These are phyloP conservation scores for Drosophila pseudoananassae DNA, from an alignment of 1,140 invertebrate genomes.

Conservation along the genomic window DNA sequence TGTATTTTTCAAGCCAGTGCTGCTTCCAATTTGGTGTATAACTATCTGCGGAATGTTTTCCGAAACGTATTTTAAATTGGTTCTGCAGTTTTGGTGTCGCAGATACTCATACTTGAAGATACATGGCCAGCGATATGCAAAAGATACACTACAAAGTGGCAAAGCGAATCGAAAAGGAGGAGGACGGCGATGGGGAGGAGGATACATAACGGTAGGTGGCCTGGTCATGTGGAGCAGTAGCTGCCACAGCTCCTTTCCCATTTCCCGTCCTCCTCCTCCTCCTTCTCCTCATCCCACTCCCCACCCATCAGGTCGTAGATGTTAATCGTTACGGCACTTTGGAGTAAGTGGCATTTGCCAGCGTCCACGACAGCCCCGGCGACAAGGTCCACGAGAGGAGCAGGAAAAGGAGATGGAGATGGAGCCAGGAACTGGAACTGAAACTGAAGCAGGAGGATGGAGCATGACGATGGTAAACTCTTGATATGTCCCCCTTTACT, in stretches of 20 bases:
- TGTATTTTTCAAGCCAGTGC: conserved; percentile 40
- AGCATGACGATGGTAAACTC: conserved; percentile 54
- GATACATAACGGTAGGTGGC: conserved; percentile 71
- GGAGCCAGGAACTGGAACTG: conserved; percentile 3
- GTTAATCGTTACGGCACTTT: conserved; percentile 81
- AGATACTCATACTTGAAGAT: conserved; percentile 79
- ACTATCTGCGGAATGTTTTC: conserved; percentile 52
- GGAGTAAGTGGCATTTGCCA: conserved; percentile 80
- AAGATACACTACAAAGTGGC: conserved; percentile 63
- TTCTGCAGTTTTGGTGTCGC: conserved; percentile 70
- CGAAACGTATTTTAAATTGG: conserved; percentile 70
- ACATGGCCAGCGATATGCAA: conserved; percentile 76
- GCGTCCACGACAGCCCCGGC: conserved; percentile 67
- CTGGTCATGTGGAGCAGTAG: conserved; percentile 34
- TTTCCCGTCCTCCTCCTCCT: neutral
- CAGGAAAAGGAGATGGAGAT: conserved; percentile 10
- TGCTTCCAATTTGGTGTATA: conserved; percentile 64
- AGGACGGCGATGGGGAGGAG: neutral
- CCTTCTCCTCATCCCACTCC: neutral
- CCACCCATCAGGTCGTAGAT: conserved; percentile 73
- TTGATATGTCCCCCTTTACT: conserved; percentile 53
- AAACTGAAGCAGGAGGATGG: conserved; percentile 2
- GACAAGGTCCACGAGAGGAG: conserved; percentile 37
- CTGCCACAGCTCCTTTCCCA: conserved; percentile 7
- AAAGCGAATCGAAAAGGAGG: conserved; percentile 24